A percentile compares a stretch with the other conserved stretches of the same genome.
phyloP scores from a whole-genome alignment of 2,888 invertebrate species.

The Drosophila nigritarsus region DNA sequence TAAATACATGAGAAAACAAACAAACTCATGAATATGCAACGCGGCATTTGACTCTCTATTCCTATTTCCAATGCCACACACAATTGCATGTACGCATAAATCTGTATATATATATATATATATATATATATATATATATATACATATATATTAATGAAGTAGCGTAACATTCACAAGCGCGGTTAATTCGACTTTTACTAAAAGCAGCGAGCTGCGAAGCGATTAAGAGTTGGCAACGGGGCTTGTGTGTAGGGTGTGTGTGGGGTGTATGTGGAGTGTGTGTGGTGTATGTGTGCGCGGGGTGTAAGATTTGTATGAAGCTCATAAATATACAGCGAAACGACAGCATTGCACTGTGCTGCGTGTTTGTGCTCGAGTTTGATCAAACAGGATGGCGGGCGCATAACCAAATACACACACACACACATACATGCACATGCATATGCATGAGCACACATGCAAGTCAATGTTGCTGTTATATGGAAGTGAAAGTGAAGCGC shows the following conservation, averaged over 20 bases:
- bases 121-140: background rate
- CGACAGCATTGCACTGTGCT: constrained; percentile 42
- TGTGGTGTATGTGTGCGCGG: too few relatives aligned
- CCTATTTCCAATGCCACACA: constrained; percentile 4
- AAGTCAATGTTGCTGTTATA: constrained; percentile 38
- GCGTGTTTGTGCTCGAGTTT: constrained; percentile 58
- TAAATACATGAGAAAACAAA: constrained; percentile 46
- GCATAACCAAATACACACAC: constrained; percentile 33
- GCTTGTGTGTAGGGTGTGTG: background rate
- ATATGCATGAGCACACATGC: constrained; percentile 52
- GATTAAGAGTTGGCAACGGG: background rate
- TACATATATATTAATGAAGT: constrained; percentile 41
- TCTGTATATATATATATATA: background rate
- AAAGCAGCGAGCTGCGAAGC: constrained; percentile 14
- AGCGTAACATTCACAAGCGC: constrained; percentile 51
- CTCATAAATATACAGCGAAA: constrained; percentile 75
- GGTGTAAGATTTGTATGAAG: constrained; percentile 17
- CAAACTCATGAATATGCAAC: constrained; percentile 57
- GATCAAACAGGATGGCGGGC: constrained; percentile 68
- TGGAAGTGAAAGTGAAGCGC: constrained; percentile 43
- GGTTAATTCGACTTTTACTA: constrained; percentile 54
- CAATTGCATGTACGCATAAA: constrained; percentile 2
- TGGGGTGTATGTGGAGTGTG: background rate
- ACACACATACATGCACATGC: constrained; percentile 20
- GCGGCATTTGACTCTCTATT: constrained; percentile 26